Evolutionary conservation across 2,797 vertebrate genomes (phyloP).

Genomic region (Apodemus agrarius): DNA sequence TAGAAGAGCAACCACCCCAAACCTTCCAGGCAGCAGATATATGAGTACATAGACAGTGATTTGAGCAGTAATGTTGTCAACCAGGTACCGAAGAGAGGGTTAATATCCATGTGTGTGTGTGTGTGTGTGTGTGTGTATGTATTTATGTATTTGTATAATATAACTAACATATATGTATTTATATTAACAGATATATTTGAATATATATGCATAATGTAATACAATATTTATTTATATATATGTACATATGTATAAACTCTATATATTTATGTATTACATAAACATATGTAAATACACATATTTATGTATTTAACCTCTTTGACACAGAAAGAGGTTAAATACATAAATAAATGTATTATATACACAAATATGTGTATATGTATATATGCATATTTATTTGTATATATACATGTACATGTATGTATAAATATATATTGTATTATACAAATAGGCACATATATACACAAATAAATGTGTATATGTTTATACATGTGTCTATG

Average conservation of each 20-base stretch:
- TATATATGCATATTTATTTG: too few relatives aligned
- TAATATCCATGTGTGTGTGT: background rate
- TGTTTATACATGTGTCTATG: too few relatives aligned
- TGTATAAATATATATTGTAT: background rate
- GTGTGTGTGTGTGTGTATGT: background rate
- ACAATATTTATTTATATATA: background rate
- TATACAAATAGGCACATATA: background rate
- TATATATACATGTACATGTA: background rate
- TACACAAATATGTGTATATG: too few relatives aligned
- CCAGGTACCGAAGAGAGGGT: background rate
- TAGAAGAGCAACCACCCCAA: background rate
- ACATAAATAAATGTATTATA: background rate
- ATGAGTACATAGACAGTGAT: background rate
- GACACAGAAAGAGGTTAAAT: background rate
- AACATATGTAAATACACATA: too few relatives aligned
- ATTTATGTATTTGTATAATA: background rate
- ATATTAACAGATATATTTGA: background rate
- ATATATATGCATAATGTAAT: background rate
- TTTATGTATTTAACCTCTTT: background rate
- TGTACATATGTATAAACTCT: background rate
- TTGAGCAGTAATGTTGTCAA: background rate
- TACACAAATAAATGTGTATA: background rate
- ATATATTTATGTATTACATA: too few relatives aligned
- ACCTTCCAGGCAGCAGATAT: background rate
- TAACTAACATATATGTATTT: accelerated